Conservation (phyloP, 37 sponge, comb jelly and placozoan species). For the Diacarnus erythraeanus region DNA sequence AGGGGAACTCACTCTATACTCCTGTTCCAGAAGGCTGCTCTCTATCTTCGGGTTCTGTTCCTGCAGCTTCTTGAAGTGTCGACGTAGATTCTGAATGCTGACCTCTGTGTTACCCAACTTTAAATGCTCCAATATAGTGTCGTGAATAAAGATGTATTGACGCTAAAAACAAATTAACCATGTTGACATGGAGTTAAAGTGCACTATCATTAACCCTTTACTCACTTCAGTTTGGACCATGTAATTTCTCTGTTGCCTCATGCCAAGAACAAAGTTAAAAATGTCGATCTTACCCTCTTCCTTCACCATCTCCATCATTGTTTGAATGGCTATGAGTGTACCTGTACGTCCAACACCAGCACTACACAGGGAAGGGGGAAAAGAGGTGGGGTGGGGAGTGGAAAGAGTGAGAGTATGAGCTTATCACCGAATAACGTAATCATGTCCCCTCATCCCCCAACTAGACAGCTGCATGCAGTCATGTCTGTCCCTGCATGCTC, state of each 20-base stretch:
- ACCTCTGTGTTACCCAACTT: slow-evolving; percentile 57
- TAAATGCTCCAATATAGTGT: slow-evolving; percentile 59
- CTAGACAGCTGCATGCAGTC: too few relatives aligned
- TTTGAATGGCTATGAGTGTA: slow-evolving; percentile 64
- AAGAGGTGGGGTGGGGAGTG: slow-evolving; percentile 1
- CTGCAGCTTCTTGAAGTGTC: slow-evolving; percentile 18
- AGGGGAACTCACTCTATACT: slow-evolving; percentile 19
- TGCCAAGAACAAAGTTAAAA: slow-evolving; percentile 62
- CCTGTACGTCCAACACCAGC: slow-evolving; percentile 89
- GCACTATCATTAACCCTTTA: not conserved
- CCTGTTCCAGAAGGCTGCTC: slow-evolving; percentile 15
- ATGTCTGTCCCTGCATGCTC: too few relatives aligned
- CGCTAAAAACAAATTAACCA: slow-evolving; percentile 14
- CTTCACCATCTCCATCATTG: slow-evolving; percentile 68
- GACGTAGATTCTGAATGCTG: slow-evolving; percentile 25
- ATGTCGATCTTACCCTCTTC: slow-evolving; percentile 68
- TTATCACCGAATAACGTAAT: not conserved
- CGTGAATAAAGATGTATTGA: slow-evolving; percentile 86
- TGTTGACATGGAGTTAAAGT: not conserved
- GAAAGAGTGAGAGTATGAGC: not conserved
- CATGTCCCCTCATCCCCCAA: not conserved
- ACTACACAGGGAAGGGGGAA: slow-evolving; percentile 40
- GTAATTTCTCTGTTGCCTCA: slow-evolving; percentile 67
- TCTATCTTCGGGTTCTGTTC: slow-evolving; percentile 13
- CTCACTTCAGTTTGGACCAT: slow-evolving; percentile 93